Conservation (phyloP, 2,797 vertebrate genomes). For the Anguilla marmorata region DNA sequence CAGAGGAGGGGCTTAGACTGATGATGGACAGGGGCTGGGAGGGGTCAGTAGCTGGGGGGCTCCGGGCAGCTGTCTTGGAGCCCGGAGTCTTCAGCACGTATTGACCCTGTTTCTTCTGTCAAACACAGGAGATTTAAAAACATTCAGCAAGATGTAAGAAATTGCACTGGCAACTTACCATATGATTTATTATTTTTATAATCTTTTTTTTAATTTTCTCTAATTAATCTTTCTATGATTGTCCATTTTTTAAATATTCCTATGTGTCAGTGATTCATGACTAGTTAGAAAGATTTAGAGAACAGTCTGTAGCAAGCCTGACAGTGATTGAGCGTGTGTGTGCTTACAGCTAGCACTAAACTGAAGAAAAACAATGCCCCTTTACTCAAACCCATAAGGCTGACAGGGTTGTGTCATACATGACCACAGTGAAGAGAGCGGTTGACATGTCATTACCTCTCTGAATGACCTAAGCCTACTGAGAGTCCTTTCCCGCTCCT, state of each 20-base stretch:
- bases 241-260: background rate
- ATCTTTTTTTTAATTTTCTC: background rate
- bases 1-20: constrained; percentile 47
- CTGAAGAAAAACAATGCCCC: background rate
- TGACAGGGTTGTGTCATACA: background rate
- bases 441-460: constrained; percentile 71
- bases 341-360: background rate
- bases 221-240: background rate
- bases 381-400: background rate
- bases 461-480: constrained; percentile 86
- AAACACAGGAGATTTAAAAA: constrained; percentile 29
- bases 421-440: constrained; percentile 11
- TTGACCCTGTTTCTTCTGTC: constrained; percentile 76
- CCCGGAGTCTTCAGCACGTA: constrained; percentile 72
- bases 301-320: background rate
- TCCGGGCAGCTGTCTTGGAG: constrained; percentile 48
- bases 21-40: constrained; percentile 58
- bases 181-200: background rate
- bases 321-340: background rate
- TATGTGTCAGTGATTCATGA: background rate
- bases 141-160: background rate
- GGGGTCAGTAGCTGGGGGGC: constrained; percentile 22
- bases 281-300: background rate
- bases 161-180: background rate
- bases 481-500: constrained; percentile 89